Conservation (phyloP, 1,140 invertebrate species). For the Harlomillsia oculata region DNA sequence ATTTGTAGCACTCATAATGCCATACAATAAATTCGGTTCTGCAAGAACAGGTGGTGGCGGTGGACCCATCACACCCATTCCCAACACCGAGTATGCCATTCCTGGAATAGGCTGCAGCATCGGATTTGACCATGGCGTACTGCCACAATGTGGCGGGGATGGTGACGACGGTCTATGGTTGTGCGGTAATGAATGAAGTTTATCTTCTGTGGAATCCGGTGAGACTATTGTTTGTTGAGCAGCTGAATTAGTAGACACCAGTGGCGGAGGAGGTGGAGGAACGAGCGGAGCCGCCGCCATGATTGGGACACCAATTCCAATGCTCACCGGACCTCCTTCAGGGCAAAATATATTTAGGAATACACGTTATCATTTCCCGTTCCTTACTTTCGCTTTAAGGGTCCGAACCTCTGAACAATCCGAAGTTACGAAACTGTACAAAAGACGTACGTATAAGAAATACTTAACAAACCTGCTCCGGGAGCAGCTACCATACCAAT, state of each 20-base stretch:
- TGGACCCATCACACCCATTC: slow-evolving; percentile 48
- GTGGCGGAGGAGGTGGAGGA: slow-evolving; percentile 3
- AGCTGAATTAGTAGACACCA: too few relatives aligned
- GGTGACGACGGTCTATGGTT: slow-evolving; percentile 14
- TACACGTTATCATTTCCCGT: background rate
- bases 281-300: slow-evolving; percentile 21
- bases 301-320: slow-evolving; percentile 33
- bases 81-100: slow-evolving; percentile 51
- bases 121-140: slow-evolving; percentile 35
- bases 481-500: slow-evolving; percentile 36
- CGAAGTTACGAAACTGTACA: too few relatives aligned
- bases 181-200: slow-evolving; percentile 5
- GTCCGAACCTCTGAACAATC: background rate
- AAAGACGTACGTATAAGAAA: too few relatives aligned
- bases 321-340: slow-evolving; percentile 21
- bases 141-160: slow-evolving; percentile 3
- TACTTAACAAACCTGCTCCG: slow-evolving; percentile 19
- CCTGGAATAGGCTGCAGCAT: slow-evolving; percentile 42
- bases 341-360: background rate
- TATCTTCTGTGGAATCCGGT: slow-evolving; percentile 33
- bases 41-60: slow-evolving; percentile 26
- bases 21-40: slow-evolving; percentile 20
- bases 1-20: slow-evolving; percentile 18
- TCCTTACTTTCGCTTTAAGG: background rate
- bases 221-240: slow-evolving; percentile 21